Evolutionary conservation across 2,888 invertebrate species (phyloP).

Genomic region (Chouioia cunea): DNA sequence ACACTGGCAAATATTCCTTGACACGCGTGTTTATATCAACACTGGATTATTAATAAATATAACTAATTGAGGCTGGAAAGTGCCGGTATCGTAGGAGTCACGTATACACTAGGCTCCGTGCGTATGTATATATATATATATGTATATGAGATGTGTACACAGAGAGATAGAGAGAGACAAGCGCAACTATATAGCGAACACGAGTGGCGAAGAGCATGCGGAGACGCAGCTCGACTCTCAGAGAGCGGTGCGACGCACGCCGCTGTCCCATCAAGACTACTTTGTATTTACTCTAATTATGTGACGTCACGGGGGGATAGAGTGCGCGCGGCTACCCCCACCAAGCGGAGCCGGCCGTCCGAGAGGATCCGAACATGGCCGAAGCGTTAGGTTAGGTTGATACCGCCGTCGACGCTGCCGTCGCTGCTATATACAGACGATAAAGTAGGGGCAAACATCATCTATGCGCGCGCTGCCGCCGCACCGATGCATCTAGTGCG

Average conservation of each 20-base stretch:
- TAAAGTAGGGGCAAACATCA: conserved; percentile 29
- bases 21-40: neutral
- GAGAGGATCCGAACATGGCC: conserved; percentile 11
- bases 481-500: conserved; percentile 2
- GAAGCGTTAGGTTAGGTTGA: conserved; percentile 18
- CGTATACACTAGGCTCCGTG: conserved; percentile 16
- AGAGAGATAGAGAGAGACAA: neutral
- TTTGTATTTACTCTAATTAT: conserved; percentile 80
- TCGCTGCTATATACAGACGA: neutral
- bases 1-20: neutral
- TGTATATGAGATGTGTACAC: conserved; percentile 15
- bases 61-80: too few relatives aligned
- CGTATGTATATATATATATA: conserved; percentile 45
- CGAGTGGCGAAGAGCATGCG: too few relatives aligned
- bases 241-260: conserved; percentile 71
- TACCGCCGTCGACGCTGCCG: neutral
- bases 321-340: conserved; percentile 46
- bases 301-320: conserved; percentile 72
- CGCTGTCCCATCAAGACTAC: conserved; percentile 76
- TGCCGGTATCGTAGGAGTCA: too few relatives aligned
- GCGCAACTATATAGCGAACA: neutral
- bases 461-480: conserved; percentile 27
- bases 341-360: conserved; percentile 25
- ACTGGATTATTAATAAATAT: too few relatives aligned
- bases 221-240: conserved; percentile 57